Conservation (phyloP, 30 jellyfish, hydroid and myxozoan species). For the Aurelia aurita complex sp. Pacific region DNA sequence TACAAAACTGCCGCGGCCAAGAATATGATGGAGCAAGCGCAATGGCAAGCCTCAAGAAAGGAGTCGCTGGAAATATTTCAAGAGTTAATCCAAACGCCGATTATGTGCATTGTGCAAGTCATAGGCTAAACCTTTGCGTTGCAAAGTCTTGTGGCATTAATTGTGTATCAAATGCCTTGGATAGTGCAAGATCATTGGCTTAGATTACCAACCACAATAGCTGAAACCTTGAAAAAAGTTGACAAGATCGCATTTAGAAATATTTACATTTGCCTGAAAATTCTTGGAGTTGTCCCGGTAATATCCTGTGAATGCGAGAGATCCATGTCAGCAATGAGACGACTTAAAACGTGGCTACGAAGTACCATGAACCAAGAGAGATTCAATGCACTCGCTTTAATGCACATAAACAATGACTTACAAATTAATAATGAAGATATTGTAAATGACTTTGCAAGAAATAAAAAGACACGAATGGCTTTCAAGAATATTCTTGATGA, state of each 20-base stretch:
- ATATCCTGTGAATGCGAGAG: conserved; percentile 78
- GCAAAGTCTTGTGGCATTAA: conserved; percentile 23
- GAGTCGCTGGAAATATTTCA: conserved; percentile 45
- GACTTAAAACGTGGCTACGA: conserved; percentile 55
- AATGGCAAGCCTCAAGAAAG: conserved; percentile 45
- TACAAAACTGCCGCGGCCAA: conserved; percentile 63
- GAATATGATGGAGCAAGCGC: conserved; percentile 56
- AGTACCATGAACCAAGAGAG: conserved; percentile 50
- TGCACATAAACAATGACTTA: conserved; percentile 12
- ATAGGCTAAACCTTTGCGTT: conserved; percentile 41
- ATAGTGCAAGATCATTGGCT: conserved; percentile 2
- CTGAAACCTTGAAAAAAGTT: conserved; percentile 10
- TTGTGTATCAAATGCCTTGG: conserved; percentile 13
- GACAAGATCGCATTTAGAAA: conserved; percentile 62
- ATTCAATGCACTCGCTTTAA: conserved; percentile 16
- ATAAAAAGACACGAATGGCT: neutral
- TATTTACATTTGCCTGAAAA: conserved; percentile 41
- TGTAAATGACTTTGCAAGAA: conserved; percentile 12
- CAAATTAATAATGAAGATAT: neutral
- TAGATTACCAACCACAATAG: conserved; percentile 36
- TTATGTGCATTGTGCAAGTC: conserved; percentile 64
- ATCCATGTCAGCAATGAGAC: conserved; percentile 45
- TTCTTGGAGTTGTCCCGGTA: conserved; percentile 68
- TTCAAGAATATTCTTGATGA: conserved; percentile 1
- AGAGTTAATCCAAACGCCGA: conserved; percentile 43